Percentiles rank a stretch among this genome's conserved stretches.
phyloP scores from a whole-genome alignment of 2,888 invertebrate genomes.

The Mycalesis mineus region DNA sequence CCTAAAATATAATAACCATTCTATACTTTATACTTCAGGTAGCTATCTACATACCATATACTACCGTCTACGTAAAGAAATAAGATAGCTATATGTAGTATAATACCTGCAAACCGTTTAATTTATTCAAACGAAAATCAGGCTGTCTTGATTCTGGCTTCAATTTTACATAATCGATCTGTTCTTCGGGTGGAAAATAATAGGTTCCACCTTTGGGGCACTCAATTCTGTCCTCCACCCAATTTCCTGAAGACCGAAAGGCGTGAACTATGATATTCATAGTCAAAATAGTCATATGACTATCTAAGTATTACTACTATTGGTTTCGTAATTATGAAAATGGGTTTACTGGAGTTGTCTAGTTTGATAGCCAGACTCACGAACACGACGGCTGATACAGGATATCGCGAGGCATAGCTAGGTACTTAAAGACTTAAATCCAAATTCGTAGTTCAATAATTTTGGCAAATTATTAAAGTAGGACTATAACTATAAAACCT shows the following conservation, averaged over 20 bases:
- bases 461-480: too few relatives aligned
- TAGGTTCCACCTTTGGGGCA: conserved; percentile 55
- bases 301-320: too few relatives aligned
- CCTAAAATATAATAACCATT: conserved; percentile 48
- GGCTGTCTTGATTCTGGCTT: conserved; percentile 55
- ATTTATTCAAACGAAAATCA: conserved; percentile 60
- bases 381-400: too few relatives aligned
- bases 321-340: too few relatives aligned
- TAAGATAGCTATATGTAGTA: not conserved
- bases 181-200: conserved; percentile 59
- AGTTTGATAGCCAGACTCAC: too few relatives aligned
- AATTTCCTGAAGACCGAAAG: conserved; percentile 59
- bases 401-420: too few relatives aligned
- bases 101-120: conserved; percentile 52
- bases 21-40: not conserved
- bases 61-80: not conserved
- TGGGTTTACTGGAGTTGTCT: too few relatives aligned
- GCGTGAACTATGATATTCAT: too few relatives aligned
- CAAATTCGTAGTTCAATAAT: too few relatives aligned
- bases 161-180: conserved; percentile 49
- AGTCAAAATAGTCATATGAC: too few relatives aligned
- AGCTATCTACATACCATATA: not conserved
- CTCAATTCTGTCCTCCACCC: conserved; percentile 68
- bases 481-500: too few relatives aligned
- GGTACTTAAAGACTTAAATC: too few relatives aligned